These are phyloP conservation scores for Poecilia wingei DNA, from an alignment of 2,797 vertebrate species.

Conservation along the genomic window DNA sequence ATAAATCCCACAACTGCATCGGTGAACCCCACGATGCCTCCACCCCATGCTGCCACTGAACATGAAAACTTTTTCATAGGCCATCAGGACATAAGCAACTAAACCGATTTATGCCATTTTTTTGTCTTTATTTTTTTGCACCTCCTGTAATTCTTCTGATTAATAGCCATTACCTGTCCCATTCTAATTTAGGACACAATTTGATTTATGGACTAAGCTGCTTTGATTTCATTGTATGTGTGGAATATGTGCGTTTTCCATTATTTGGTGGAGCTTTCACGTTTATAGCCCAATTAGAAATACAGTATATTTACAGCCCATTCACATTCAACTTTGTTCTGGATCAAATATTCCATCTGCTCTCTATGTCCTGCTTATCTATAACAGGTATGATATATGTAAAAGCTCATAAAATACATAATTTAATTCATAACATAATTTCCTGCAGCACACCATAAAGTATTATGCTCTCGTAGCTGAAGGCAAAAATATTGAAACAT, in stretches of 20 bases:
- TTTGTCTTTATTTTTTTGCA: background rate
- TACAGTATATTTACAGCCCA: slow-evolving; percentile 5
- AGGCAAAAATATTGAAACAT: slow-evolving; percentile 14
- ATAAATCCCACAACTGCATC: background rate
- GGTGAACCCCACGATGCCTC: background rate
- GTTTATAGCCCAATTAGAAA: background rate
- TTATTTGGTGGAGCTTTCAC: background rate
- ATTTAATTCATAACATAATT: background rate
- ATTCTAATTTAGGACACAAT: background rate
- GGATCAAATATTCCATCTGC: slow-evolving; percentile 62
- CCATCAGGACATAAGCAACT: background rate
- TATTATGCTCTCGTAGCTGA: slow-evolving; percentile 11
- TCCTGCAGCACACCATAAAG: slow-evolving; percentile 9
- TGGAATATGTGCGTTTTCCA: background rate
- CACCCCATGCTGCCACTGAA: background rate
- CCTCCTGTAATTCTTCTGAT: background rate
- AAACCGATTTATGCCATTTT: background rate
- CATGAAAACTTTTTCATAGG: background rate
- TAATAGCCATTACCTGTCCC: background rate
- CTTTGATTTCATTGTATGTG: background rate
- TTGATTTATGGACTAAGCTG: background rate
- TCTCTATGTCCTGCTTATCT: slow-evolving; percentile 54
- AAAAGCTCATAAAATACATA: slow-evolving; percentile 21
- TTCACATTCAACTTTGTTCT: slow-evolving; percentile 48
- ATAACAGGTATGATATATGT: slow-evolving; percentile 29